Base-by-base conservation (phyloP, 2,888 invertebrate species). In the Clivina fossor region DNA sequence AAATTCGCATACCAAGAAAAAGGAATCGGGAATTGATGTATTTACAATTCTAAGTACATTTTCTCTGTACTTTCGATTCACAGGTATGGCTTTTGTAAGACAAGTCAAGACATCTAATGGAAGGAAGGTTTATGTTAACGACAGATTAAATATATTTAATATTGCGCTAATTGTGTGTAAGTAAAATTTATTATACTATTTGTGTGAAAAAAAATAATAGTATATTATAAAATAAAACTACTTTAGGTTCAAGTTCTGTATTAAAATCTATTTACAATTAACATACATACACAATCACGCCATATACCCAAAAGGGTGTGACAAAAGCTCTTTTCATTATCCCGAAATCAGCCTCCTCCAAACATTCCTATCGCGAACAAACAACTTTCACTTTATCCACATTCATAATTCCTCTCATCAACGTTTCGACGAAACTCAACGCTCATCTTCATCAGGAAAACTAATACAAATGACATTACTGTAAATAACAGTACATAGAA, bases 61-160 rank as follows among this genome's bases (percentile, higher is more conserved):
- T 37, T 44, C 41, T 35, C n/a, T 44, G 18, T 44, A 44, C 22
- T 37, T 53, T 26, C 44, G 44, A 53, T 35, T 53, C 20, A 44
- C 44, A 13, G 53, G 53, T 28, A 44, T 53, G 35, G 44, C 28
- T n/a, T 53, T 18, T 18, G 19, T 11, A 44, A 37, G 44, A 44
- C 16, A 9, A 28, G 19, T 22, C 16, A 24, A 15, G 2, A 35
- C 24, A 15, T 19, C 40, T 16, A 20, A 9, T 40, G 53, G 53
- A 16, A 53, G 44, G 44, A 37, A 19, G 9, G 18, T 53, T 37
- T 22, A 53, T 37, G 11, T 8, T 9, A 33, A 35, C n/a, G 43
- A 53, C 44, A 37, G 44, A 24, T 18, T 53, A 4, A 53, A n/a
- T 22, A 16, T 53, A 19, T 19, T 44, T 24, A 43, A 44, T 26